Conservation (phyloP, 2,888 invertebrate genomes). For the Pandemis heparana region DNA sequence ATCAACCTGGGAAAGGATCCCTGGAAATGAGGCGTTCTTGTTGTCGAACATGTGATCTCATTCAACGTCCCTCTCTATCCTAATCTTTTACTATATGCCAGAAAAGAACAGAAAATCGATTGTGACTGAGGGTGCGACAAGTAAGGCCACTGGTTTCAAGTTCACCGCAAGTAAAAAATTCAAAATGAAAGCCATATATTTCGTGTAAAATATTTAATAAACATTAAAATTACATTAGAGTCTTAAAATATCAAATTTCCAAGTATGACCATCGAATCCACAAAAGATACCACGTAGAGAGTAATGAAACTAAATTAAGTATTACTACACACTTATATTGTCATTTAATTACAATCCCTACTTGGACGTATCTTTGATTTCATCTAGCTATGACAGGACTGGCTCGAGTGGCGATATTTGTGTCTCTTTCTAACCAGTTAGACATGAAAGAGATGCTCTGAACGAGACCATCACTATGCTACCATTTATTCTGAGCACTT, state of each 20-base stretch:
- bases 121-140: too few relatives aligned
- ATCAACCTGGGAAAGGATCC: too few relatives aligned
- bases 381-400: conserved; percentile 69
- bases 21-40: too few relatives aligned
- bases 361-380: conserved; percentile 78
- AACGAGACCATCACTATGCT: neutral
- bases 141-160: neutral
- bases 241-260: conserved; percentile 22
- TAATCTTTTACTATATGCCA: too few relatives aligned
- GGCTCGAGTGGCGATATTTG: neutral
- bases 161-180: neutral
- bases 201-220: conserved; percentile 39
- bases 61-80: too few relatives aligned
- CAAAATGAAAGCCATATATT: conserved; percentile 6
- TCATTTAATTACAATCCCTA: conserved; percentile 75
- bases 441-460: neutral
- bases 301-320: conserved; percentile 32
- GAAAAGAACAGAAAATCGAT: too few relatives aligned
- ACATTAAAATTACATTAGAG: conserved; percentile 30
- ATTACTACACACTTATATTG: conserved; percentile 70
- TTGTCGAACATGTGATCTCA: too few relatives aligned
- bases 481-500: too few relatives aligned
- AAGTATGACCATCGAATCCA: conserved; percentile 26
- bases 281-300: conserved; percentile 28
- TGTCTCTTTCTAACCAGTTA: neutral